Base-by-base conservation (phyloP, 2,113 vertebrate genomes). In the Procapra przewalskii region DNA sequence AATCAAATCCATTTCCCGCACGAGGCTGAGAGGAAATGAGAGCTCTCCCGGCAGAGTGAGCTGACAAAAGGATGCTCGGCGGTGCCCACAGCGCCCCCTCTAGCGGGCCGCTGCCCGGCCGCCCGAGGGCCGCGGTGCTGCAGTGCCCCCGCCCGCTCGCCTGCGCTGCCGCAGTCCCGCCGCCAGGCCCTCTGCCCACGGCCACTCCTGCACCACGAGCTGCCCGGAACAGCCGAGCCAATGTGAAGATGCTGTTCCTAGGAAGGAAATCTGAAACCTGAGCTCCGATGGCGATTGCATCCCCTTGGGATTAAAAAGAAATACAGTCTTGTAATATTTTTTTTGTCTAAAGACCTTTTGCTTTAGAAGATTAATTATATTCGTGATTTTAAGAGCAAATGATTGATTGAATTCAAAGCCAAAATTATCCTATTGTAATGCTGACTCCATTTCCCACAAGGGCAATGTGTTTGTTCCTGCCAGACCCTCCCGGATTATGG, bases 11-110 rank as follows among this genome's bases (percentile, higher is more conserved):
- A 89, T 97, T 82, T 95, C 97, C 95, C 88, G 93, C 97, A 92
- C 90, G 43, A 92, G 90, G 90, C 90, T 84, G 94, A 75, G 75
- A 97, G 92, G 98, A 95, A 97, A 93, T 83, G 97, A 54, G 97
- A 82, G 95, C 84, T 67, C 89, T 60, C 91, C 17, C 17, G 57
- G 93, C 90, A 14, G 19, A 33, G 94, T 77, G 90, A 80, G 85
- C 90, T 93, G 97, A 98, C 98, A 98, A 98, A 98, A 98, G 98
- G 97, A 97, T 77, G 94, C 90, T 43, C 19, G 57, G 87, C 91
- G 31, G 91, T 3, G 96, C 54, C 86, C 67, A 90, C 97, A 97
- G 90, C 94, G 98, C 98, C 95, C 98, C 98, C 98, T 97, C 98
- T 50, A 88, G 93, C 64, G 96, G 96, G 91, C 92, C 36, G 15